phyloP scores from a whole-genome alignment of 2,888 invertebrate genomes.

The Mantis religiosa region DNA sequence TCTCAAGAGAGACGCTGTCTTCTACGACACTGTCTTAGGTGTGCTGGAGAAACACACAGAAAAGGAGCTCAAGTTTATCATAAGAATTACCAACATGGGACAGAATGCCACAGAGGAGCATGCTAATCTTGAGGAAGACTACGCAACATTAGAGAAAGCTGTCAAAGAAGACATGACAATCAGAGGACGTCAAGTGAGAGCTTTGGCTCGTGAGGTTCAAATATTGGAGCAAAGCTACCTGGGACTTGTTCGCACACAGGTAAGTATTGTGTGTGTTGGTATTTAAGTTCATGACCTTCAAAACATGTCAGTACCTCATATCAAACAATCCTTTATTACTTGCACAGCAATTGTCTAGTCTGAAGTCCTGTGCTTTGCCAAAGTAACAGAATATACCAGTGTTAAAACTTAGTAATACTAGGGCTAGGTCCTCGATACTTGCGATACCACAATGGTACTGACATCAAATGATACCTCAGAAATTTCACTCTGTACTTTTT shows the following conservation, averaged over 20 bases:
- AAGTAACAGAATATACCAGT: too few species aligned
- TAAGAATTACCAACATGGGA: slow-evolving; percentile 61
- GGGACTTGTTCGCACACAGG: slow-evolving; percentile 45
- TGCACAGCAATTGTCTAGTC: too few species aligned
- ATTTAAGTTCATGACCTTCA: too few species aligned
- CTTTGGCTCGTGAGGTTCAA: slow-evolving; percentile 46
- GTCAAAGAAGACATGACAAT: slow-evolving; percentile 62
- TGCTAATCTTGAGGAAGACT: slow-evolving; percentile 59
- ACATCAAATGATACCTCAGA: too few species aligned
- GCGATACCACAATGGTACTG: too few species aligned
- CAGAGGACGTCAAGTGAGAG: slow-evolving; percentile 53
- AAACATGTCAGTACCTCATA: too few species aligned
- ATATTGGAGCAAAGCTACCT: slow-evolving; percentile 45
- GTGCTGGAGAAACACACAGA: slow-evolving; percentile 55
- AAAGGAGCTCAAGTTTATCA: slow-evolving; percentile 58
- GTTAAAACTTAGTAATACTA: too few species aligned
- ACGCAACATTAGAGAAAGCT: slow-evolving; percentile 53
- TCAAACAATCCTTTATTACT: too few species aligned
- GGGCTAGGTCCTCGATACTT: too few species aligned
- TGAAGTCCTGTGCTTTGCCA: too few species aligned
- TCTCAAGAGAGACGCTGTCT: slow-evolving; percentile 50
- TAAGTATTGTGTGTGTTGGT: background rate
- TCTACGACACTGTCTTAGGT: slow-evolving; percentile 59
- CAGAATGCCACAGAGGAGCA: slow-evolving; percentile 64
- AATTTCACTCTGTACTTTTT: too few species aligned